Evolutionary conservation across 2,888 invertebrate genomes (phyloP), one percentile per base, ranked within the genome.

Genomic region (Onchidella celtica): DNA sequence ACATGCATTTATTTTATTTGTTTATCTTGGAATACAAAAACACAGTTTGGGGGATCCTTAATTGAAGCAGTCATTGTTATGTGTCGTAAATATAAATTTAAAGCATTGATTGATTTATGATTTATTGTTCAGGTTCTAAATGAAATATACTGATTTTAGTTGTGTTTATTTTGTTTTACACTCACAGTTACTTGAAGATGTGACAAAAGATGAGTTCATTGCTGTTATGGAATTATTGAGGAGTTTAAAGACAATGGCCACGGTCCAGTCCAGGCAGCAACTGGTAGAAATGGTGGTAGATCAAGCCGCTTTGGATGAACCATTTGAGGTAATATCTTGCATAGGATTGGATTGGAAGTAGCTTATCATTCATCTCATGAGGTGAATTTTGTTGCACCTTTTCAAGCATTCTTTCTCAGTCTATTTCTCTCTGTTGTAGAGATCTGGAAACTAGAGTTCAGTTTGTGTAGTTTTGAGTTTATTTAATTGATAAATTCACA

Each of bases 121-220:
- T n/a, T n/a, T n/a, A n/a, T n/a, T n/a, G n/a, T n/a, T n/a, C n/a
- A n/a, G n/a, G n/a, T n/a, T n/a, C n/a, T n/a, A n/a, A n/a, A n/a
- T n/a, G n/a, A n/a, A n/a, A n/a, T n/a, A n/a, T n/a, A n/a, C n/a
- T n/a, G n/a, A n/a, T n/a, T n/a, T n/a, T n/a, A n/a, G n/a, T n/a
- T n/a, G n/a, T n/a, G n/a, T n/a, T n/a, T n/a, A n/a, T n/a, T n/a
- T n/a, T n/a, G n/a, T n/a, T n/a, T n/a, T n/a, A n/a, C n/a, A n/a
- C n/a, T n/a, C n/a, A n/a, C 82, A 94, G 93, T 91, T 93, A 38
- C 85, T 94, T 82, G 89, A 92, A 80, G 97, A 97, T 94, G 96
- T 97, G 38, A 97, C 96, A 21, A 97, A 97, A 47, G 97, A 97
- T 87, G 98, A 99, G 94, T 98, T 98, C 94, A 96, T 97, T 88